Base-by-base conservation (phyloP, 1,140 invertebrate genomes). In the Callitettix versicolor region DNA sequence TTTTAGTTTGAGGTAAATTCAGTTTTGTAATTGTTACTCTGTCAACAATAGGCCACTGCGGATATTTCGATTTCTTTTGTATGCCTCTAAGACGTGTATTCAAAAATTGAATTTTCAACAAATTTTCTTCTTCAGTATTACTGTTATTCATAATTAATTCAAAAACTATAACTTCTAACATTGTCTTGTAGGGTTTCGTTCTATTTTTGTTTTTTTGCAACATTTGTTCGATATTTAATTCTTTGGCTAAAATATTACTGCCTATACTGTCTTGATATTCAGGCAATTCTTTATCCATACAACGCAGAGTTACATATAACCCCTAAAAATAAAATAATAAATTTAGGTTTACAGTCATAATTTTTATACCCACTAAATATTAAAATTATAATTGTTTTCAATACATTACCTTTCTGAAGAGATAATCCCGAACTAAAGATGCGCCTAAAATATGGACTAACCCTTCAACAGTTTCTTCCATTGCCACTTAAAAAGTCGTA, bases 371-470 rank as follows among this genome's bases (percentile, higher is more conserved):
- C 4, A 36, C 22, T 20, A 26, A 18, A 5, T 7, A 38, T 6
- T 17, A n/a, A 9, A 17, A 17, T 54, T 15, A 15, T 22, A 18
- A 46, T 46, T 14, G 5, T n/a, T 40, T 47, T 2, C 53, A 3
- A 7, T 18, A 43, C 48, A 42, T n/a, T 57, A 63, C 61, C 55
- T 54, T 54, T 40, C 48, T 55, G 30, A 46, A 43, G n/a, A 63
- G 38, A 58, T 55, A 63, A 41, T 63, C 61, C 20, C 61, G 56
- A 15, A 63, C 58, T 30, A 63, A 46, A 12, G 60, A 53, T 20
- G 42, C 14, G 12, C 43, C 20, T 5, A 60, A 12, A 30, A 53
- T 59, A 18, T 43, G 21, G n/a, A 30, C 18, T 15, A n/a, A n/a
- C 14, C 15, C 20, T 54, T 24, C 15, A 15, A 26, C 24, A 26